Evolutionary conservation across 1,140 invertebrate species (phyloP).

Genomic region (Drosophila persimilis): DNA sequence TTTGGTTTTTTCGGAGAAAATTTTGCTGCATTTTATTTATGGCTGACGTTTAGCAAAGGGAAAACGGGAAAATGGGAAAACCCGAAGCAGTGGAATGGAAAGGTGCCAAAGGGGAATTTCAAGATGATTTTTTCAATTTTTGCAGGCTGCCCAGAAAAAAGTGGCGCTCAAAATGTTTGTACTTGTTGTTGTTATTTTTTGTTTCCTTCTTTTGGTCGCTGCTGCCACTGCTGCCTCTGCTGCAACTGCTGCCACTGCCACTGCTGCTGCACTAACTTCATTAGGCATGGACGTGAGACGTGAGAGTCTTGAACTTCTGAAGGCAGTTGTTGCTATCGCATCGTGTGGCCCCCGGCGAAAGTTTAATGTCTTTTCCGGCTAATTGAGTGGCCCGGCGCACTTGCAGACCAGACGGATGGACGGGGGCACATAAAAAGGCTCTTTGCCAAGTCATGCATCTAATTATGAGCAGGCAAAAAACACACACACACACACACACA

Average conservation of each 20-base stretch:
- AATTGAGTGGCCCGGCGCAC: constrained; percentile 64
- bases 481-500: constrained; percentile 35
- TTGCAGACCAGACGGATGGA: constrained; percentile 8
- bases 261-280: constrained; percentile 57
- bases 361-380: constrained; percentile 80
- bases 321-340: constrained; percentile 19
- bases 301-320: constrained; percentile 48
- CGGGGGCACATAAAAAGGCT: constrained; percentile 43
- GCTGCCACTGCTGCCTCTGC: too few relatives aligned
- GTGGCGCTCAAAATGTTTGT: constrained; percentile 63
- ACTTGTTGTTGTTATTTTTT: constrained; percentile 24
- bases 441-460: constrained; percentile 77
- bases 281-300: constrained; percentile 42
- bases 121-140: constrained; percentile 73
- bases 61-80: constrained; percentile 5
- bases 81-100: neutral
- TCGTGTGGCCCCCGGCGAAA: constrained; percentile 52
- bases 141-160: constrained; percentile 61
- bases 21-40: constrained; percentile 73
- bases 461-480: constrained; percentile 61
- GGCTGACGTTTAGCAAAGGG: constrained; percentile 65
- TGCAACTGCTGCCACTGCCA: constrained; percentile 1
- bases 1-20: constrained; percentile 35
- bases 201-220: constrained; percentile 1
- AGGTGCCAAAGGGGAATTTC: constrained; percentile 26